Base-by-base conservation (phyloP, 1,140 invertebrate species). In the Holotrichia oblita region DNA sequence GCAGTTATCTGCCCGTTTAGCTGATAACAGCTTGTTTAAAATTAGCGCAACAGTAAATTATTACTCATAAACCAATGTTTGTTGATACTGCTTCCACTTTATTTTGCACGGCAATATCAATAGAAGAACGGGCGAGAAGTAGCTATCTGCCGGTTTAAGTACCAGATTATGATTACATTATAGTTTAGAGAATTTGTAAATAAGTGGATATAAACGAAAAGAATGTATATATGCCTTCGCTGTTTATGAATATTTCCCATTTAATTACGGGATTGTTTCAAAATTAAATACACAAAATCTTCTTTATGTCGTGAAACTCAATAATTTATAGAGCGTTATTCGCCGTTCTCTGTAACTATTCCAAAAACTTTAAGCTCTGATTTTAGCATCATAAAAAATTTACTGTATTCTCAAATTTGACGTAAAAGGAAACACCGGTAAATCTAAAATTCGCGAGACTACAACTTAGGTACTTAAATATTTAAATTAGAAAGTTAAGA, bases 1-100 rank as follows among this genome's bases (percentile, higher is more conserved):
- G 48, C 17, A 55, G 48, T 55, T 55, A 55, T 55, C 48, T 55
- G 48, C n/a, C 48, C 48, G 17, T 55, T 55, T 55, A 55, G 48
- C 48, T 55, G 48, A 55, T 55, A 55, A 55, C 48, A 55, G 48
- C 48, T n/a, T 55, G 48, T 55, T 55, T 55, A 55, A 55, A 55
- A 55, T 55, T 55, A 55, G 48, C 17, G 17, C 17, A 55, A 55
- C 48, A 17, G 48, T 55, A 55, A 55, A 55, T 55, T 55, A 55
- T 17, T 55, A 17, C 48, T 55, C 12, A 55, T 55, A 55, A 55
- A 55, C 48, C 48, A 55, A 55, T 55, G 48, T 55, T 55, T 55
- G 48, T 55, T 55, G 48, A 55, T 55, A 55, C 48, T 55, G 48
- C 48, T 55, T 55, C n/a, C 17, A 55, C 48, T 55, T 34, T 55